Evolutionary conservation across 2,888 invertebrate genomes (phyloP).

Genomic region (Polyploca ridens): DNA sequence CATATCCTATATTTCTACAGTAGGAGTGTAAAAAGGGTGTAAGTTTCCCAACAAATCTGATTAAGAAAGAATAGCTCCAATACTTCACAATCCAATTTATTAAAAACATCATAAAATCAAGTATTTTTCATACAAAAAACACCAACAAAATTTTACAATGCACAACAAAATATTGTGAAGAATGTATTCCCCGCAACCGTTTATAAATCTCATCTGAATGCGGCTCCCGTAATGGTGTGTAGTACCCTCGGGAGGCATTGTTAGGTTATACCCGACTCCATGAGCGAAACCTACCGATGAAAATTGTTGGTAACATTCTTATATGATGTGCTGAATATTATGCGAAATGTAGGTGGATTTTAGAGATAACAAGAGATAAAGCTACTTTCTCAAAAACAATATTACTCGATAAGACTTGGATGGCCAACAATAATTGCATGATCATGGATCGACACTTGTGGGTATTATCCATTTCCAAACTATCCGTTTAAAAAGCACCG

Average conservation of each 20-base stretch:
- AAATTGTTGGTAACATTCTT: not conserved
- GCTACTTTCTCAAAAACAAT: too few relatives aligned
- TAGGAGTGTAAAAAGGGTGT: too few relatives aligned
- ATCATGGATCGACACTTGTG: too few relatives aligned
- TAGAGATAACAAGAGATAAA: too few relatives aligned
- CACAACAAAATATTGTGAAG: slow-evolving; percentile 8
- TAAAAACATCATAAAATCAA: slow-evolving; percentile 17
- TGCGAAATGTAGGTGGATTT: not conserved
- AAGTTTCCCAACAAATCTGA: too few relatives aligned
- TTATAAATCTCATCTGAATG: slow-evolving; percentile 53
- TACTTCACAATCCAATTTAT: not conserved
- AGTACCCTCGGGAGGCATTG: slow-evolving; percentile 41
- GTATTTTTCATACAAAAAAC: too few relatives aligned
- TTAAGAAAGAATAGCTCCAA: too few relatives aligned
- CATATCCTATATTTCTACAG: too few relatives aligned
- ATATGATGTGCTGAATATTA: not conserved
- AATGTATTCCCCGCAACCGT: slow-evolving; percentile 19
- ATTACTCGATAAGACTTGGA: not conserved
- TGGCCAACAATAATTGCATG: too few relatives aligned
- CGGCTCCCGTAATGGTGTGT: slow-evolving; percentile 38
- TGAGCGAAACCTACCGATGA: not conserved
- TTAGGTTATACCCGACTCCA: slow-evolving; percentile 30
- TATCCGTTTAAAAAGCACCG: too few relatives aligned
- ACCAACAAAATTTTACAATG: not conserved
- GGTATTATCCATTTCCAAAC: too few relatives aligned